Percentiles rank a stretch among this genome's conserved stretches.
These are phyloP conservation scores for Euthynnus affinis DNA, from an alignment of 2,797 vertebrate species.

Conservation along the genomic window DNA sequence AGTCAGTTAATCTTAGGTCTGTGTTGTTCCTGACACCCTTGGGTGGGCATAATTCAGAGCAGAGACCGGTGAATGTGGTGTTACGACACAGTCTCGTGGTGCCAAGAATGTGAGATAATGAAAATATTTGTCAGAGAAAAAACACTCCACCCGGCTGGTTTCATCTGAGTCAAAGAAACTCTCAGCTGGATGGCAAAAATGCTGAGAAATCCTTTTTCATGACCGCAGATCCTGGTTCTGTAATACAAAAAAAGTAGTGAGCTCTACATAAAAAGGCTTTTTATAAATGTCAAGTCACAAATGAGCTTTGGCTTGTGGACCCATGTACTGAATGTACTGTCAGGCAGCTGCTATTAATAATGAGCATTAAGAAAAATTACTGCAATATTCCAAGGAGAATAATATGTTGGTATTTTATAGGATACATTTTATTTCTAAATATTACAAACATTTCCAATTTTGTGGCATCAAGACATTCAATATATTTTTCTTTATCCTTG, in stretches of 20 bases:
- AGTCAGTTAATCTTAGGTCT: slow-evolving; percentile 13
- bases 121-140: slow-evolving; percentile 81
- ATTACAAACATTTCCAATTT: background rate
- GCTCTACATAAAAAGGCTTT: slow-evolving; percentile 41
- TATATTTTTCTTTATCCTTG: background rate
- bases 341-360: slow-evolving; percentile 76
- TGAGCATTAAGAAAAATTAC: slow-evolving; percentile 8
- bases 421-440: slow-evolving; percentile 27
- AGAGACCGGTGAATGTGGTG: slow-evolving; percentile 60
- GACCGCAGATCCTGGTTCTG: slow-evolving; percentile 52
- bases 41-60: slow-evolving; percentile 75
- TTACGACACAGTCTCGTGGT: slow-evolving; percentile 52
- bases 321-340: slow-evolving; percentile 51
- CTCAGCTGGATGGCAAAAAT: slow-evolving; percentile 68
- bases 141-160: slow-evolving; percentile 60
- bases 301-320: slow-evolving; percentile 14
- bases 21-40: slow-evolving; percentile 70
- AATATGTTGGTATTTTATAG: slow-evolving; percentile 24
- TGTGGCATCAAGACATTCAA: background rate
- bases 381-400: slow-evolving; percentile 10
- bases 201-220: slow-evolving; percentile 56
- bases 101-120: slow-evolving; percentile 80
- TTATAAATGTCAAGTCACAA: slow-evolving; percentile 47
- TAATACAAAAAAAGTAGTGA: slow-evolving; percentile 17
- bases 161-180: slow-evolving; percentile 58